phyloP scores from a whole-genome alignment of 2,797 vertebrate genomes.

The Anguilla obscura region DNA sequence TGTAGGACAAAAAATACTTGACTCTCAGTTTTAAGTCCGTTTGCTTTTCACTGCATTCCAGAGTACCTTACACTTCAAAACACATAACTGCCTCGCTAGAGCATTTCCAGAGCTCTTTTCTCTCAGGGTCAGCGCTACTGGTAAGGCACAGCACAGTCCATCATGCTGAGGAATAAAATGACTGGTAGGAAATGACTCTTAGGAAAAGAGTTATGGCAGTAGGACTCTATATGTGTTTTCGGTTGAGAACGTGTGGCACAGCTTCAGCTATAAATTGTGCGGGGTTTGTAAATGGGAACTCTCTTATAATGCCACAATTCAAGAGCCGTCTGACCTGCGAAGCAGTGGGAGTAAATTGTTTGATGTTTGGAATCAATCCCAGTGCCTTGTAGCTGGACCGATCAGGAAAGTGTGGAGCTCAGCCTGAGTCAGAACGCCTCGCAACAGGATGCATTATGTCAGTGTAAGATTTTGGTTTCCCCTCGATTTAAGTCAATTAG shows the following conservation, averaged over 20 bases:
- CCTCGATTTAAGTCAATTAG: not conserved
- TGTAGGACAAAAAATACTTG: not conserved
- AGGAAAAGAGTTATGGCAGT: not conserved
- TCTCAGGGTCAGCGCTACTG: not conserved
- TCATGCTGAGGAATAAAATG: not conserved
- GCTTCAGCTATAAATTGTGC: not conserved
- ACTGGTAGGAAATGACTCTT: not conserved
- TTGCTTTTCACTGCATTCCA: not conserved
- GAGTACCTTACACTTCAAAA: not conserved
- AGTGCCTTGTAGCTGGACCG: not conserved
- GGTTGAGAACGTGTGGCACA: not conserved
- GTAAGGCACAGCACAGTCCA: not conserved
- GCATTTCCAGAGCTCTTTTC: not conserved
- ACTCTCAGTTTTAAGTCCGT: not conserved
- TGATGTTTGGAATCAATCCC: conserved; percentile 4
- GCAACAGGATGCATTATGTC: not conserved
- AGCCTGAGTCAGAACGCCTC: not conserved
- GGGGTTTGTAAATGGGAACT: not conserved
- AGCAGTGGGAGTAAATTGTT: not conserved
- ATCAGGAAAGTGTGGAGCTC: not conserved
- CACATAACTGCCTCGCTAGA: not conserved
- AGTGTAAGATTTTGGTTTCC: not conserved
- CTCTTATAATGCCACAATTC: not conserved
- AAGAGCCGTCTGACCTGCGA: not conserved
- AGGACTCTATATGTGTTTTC: not conserved